Percentiles rank a stretch among this genome's conserved stretches.
phyloP scores from a whole-genome alignment of 2,888 invertebrate genomes.

The Trilocha varians region DNA sequence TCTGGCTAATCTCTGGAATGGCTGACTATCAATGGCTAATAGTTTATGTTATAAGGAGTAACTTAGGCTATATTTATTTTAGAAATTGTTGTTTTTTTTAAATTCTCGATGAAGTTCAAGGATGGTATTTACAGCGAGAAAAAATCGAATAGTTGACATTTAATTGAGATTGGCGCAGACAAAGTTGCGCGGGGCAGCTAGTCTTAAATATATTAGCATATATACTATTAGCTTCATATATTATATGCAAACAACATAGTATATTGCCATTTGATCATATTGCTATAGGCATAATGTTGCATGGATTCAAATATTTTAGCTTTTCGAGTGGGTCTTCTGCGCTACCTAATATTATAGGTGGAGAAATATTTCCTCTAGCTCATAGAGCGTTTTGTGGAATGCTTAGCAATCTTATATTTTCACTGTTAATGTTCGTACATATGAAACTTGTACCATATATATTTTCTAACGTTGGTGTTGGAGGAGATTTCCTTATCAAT shows the following conservation, averaged over 20 bases:
- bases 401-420: conserved; percentile 26
- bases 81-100: no score
- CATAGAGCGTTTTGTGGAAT: conserved; percentile 28
- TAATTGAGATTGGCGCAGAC: no score
- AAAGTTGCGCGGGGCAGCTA: conserved; percentile 30
- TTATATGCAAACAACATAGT: conserved; percentile 24
- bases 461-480: conserved; percentile 31
- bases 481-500: conserved; percentile 42
- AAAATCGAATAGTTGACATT: no score
- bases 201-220: conserved; percentile 26
- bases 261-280: conserved; percentile 15
- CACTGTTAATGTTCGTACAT: neutral
- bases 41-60: no score
- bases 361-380: conserved; percentile 29
- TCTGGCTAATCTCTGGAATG: no score
- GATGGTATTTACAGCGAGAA: no score
- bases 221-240: conserved; percentile 30
- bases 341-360: conserved; percentile 25
- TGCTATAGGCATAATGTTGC: neutral
- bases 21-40: no score
- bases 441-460: conserved; percentile 35
- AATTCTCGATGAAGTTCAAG: no score
- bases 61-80: no score
- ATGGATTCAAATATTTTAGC: neutral
- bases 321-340: conserved; percentile 22